Evolutionary conservation across 2,113 vertebrate genomes (phyloP).

Genomic region (Panthera uncia): DNA sequence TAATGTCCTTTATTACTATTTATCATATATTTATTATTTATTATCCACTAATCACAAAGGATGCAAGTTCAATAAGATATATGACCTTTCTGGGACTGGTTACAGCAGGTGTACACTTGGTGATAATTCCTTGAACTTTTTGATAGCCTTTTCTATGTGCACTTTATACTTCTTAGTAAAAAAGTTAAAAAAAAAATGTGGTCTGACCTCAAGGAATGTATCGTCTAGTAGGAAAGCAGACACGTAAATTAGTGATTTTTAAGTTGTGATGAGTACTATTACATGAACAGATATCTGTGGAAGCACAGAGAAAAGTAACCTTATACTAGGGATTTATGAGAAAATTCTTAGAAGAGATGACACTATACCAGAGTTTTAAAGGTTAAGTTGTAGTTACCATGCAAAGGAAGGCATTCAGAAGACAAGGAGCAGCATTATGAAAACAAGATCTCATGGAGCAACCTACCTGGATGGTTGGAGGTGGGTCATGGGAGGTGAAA

Average conservation of each 20-base stretch:
- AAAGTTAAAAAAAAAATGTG: not conserved
- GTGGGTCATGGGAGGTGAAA: not conserved
- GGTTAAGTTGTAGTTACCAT: not conserved
- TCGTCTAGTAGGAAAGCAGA: conserved; percentile 19
- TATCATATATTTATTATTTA: not conserved
- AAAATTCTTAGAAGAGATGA: not conserved
- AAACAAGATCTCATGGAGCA: not conserved
- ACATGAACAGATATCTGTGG: not conserved
- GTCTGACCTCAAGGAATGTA: not conserved
- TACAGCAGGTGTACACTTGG: not conserved
- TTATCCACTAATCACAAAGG: not conserved
- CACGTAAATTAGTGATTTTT: not conserved
- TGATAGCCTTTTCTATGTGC: not conserved
- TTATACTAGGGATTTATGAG: not conserved
- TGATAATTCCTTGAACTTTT: not conserved
- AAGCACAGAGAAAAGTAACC: not conserved
- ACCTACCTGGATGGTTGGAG: not conserved
- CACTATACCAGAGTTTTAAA: not conserved
- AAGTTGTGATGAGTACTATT: not conserved
- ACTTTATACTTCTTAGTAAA: not conserved
- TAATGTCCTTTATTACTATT: conserved; percentile 5
- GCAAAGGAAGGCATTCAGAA: not conserved
- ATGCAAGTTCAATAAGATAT: not conserved
- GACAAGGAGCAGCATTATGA: not conserved
- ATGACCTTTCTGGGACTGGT: not conserved